Base-by-base conservation (phyloP, 2,888 invertebrate genomes). In the Nycteola revayana region DNA sequence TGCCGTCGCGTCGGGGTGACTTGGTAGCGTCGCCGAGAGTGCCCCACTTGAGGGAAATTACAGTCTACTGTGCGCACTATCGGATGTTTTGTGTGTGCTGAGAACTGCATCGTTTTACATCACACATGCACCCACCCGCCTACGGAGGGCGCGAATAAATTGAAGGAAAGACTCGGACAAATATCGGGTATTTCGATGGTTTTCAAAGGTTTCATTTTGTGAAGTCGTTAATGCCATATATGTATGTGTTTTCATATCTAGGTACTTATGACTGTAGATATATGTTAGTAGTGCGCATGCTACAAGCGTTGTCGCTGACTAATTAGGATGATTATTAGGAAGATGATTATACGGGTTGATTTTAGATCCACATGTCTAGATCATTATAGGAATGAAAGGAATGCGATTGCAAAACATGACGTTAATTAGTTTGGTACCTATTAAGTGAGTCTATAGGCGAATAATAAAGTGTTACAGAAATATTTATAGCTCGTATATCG, bases 11-110 rank as follows among this genome's bases (percentile, higher is more conserved):
- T 62, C 63, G 66, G 33, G 53, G 55, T 21, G 57, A 57, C 54
- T 49, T 42, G 51, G 60, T 55, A 38, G 10, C 32, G 18, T 36
- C 34, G 35, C 46, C 46, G 52, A 52, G 64, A 77, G 72, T 80
- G 69, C 58, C 66, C 63, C 70, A 79, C 85, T 84, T 76, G 75
- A 74, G 63, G 64, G 72, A 81, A 80, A 84, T 85, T 79, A 81
- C 80, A 72, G 75, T 75, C 67, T 67, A 60, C 72, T 61, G 66
- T 68, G 61, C 49, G 55, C 62, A 54, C 67, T 73, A 75, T 73
- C 68, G 70, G 65, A 60, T 73, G 73, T 74, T 73, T 74, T 72
- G 74, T 72, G 63, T 52, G 45, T 52, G 51, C 47, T 59, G 59
- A 53, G 65, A 66, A 61, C 63, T 65, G 64, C 62, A 63, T 62